These are phyloP conservation scores for Acleris emargana DNA, from an alignment of 2,888 invertebrate species.

Conservation along the genomic window DNA sequence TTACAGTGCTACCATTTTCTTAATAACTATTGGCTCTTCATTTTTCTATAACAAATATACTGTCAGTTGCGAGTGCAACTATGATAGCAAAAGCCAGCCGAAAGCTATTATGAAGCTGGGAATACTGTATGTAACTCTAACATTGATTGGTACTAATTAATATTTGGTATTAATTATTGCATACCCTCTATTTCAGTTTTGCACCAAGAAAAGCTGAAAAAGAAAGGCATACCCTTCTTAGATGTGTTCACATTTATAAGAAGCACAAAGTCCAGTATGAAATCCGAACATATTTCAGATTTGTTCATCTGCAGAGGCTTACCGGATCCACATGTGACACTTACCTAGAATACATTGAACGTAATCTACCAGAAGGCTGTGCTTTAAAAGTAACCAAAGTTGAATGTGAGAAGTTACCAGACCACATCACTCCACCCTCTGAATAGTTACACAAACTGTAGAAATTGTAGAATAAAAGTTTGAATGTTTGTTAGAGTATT, in stretches of 20 bases:
- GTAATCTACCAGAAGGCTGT: constrained; percentile 98
- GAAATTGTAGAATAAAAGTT: constrained; percentile 50
- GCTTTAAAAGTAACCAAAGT: constrained; percentile 95
- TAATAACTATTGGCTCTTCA: too few relatives aligned
- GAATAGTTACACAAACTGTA: constrained; percentile 43
- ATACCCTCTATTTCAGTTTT: constrained; percentile 84
- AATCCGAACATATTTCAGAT: constrained; percentile 94
- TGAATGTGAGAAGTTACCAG: constrained; percentile 82
- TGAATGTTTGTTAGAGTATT: constrained; percentile 37
- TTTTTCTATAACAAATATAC: too few relatives aligned
- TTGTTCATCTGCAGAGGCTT: constrained; percentile 91
- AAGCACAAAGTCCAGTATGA: constrained; percentile 98
- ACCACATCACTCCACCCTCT: constrained; percentile 78
- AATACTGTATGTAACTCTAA: too few relatives aligned
- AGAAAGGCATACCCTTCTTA: constrained; percentile 91
- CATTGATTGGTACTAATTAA: too few relatives aligned
- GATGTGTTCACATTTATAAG: constrained; percentile 94
- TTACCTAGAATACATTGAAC: constrained; percentile 96
- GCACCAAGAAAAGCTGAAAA: constrained; percentile 88
- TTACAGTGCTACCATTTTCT: too few relatives aligned
- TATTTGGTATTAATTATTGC: too few relatives aligned
- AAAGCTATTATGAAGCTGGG: too few relatives aligned
- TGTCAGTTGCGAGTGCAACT: too few relatives aligned
- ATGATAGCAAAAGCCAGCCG: too few relatives aligned
- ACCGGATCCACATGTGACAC: constrained; percentile 98